phyloP scores from a whole-genome alignment of 1,140 invertebrate species.

The Caerostris extrusa region DNA sequence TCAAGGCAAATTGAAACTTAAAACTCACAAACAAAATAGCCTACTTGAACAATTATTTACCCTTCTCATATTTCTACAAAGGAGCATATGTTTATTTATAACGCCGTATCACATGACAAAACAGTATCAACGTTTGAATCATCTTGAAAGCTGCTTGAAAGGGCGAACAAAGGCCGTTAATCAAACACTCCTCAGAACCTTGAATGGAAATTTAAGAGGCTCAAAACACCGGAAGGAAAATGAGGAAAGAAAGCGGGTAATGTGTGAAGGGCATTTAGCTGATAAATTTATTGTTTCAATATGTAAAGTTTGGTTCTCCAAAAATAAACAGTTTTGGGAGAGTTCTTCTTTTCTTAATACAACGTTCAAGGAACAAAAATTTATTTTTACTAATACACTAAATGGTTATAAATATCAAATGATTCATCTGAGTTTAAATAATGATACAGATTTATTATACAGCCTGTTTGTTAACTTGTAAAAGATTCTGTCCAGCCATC shows the following conservation, averaged over 20 bases:
- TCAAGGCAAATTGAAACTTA: too few species aligned
- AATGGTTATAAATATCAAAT: too few species aligned
- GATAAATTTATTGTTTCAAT: background rate
- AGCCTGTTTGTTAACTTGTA: too few species aligned
- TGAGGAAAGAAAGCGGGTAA: background rate
- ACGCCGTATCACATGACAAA: background rate
- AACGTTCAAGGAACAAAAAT: too few species aligned
- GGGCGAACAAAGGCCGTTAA: constrained; percentile 19
- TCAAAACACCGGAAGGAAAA: constrained; percentile 26
- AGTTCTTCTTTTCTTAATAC: too few species aligned
- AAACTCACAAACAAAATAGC: too few species aligned
- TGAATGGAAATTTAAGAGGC: background rate
- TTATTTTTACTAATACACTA: too few species aligned
- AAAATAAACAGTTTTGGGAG: too few species aligned
- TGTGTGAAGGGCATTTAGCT: background rate
- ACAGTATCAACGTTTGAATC: background rate
- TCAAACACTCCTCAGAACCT: background rate
- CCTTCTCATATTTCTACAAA: background rate
- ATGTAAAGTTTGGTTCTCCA: background rate
- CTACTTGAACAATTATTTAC: too few species aligned
- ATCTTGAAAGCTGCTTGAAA: background rate
- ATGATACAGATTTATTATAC: too few species aligned
- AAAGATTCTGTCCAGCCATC: too few species aligned
- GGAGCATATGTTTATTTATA: background rate
- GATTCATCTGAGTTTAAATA: too few species aligned